These are phyloP conservation scores for Drosophila bifasciata DNA, from an alignment of 1,140 invertebrate genomes.

Conservation along the genomic window DNA sequence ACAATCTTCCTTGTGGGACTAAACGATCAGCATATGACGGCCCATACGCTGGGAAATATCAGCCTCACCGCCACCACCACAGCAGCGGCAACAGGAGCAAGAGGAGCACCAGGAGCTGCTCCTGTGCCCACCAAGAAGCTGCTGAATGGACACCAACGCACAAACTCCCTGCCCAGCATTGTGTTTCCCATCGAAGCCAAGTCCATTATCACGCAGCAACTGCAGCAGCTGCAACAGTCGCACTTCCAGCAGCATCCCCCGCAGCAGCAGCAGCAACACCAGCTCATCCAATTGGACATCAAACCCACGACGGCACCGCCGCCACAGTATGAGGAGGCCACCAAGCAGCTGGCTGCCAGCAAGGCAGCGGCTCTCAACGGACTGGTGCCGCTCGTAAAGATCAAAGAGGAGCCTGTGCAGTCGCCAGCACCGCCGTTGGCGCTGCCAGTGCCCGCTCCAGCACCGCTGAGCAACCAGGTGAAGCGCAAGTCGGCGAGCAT, in stretches of 20 bases:
- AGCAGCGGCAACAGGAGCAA: slow-evolving; percentile 40
- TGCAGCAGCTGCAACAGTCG: slow-evolving; percentile 69
- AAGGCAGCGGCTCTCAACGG: slow-evolving; percentile 66
- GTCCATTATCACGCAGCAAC: slow-evolving; percentile 69
- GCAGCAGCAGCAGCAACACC: slow-evolving; percentile 61
- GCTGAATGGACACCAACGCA: slow-evolving; percentile 78
- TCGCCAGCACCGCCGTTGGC: slow-evolving; percentile 32
- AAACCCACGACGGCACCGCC: slow-evolving; percentile 84
- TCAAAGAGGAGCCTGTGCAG: slow-evolving; percentile 70
- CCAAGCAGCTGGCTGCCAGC: slow-evolving; percentile 86
- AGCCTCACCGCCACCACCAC: slow-evolving; percentile 72
- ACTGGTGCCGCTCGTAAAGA: slow-evolving; percentile 66
- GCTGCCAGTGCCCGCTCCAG: slow-evolving; percentile 5
- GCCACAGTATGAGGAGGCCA: slow-evolving; percentile 89
- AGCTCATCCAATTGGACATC: slow-evolving; percentile 83
- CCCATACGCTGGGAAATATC: slow-evolving; percentile 77
- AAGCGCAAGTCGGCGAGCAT: slow-evolving; percentile 85
- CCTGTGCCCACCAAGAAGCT: slow-evolving; percentile 65
- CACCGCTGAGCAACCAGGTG: slow-evolving; percentile 44
- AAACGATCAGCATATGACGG: slow-evolving; percentile 81
- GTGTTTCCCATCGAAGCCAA: slow-evolving; percentile 78
- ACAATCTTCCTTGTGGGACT: slow-evolving; percentile 81
- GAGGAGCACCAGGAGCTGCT: slow-evolving; percentile 7
- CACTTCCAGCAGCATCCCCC: slow-evolving; percentile 51
- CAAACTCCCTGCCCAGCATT: slow-evolving; percentile 78